Evolutionary conservation across 2,888 invertebrate genomes (phyloP).

Genomic region (Euplagia quadripunctaria): DNA sequence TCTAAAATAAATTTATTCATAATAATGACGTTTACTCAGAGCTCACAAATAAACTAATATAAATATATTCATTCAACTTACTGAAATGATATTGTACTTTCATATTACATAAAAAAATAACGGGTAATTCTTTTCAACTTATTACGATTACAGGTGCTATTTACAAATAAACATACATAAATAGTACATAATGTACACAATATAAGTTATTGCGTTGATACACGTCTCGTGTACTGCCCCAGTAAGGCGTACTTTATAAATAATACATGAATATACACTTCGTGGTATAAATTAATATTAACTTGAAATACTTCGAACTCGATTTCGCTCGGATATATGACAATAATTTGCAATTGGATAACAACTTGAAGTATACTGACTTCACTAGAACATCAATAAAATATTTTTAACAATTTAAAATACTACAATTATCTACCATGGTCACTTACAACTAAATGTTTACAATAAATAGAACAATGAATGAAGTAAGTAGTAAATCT

Average conservation of each 20-base stretch:
- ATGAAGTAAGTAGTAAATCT: constrained; percentile 46
- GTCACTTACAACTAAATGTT: constrained; percentile 61
- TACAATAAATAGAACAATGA: constrained; percentile 70
- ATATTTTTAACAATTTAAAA: constrained; percentile 36
- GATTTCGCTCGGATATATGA: constrained; percentile 24
- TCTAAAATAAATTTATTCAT: constrained; percentile 78
- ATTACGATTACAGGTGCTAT: constrained; percentile 63
- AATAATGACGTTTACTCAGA: constrained; percentile 57
- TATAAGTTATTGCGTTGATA: constrained; percentile 76
- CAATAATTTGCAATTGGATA: constrained; percentile 35
- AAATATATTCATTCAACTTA: constrained; percentile 36
- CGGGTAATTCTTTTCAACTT: constrained; percentile 44
- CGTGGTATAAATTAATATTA: constrained; percentile 42
- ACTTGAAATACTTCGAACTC: constrained; percentile 40
- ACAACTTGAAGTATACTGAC: constrained; percentile 23
- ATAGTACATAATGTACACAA: constrained; percentile 65
- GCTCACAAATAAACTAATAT: constrained; percentile 62
- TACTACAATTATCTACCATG: constrained; percentile 53
- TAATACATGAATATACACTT: constrained; percentile 47
- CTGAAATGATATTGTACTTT: constrained; percentile 65
- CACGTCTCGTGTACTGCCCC: constrained; percentile 59
- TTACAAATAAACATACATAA: constrained; percentile 74
- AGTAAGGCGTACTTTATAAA: constrained; percentile 45
- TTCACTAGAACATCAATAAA: constrained; percentile 34
- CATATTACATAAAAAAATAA: constrained; percentile 48